Evolutionary conservation across 2,113 vertebrate species (phyloP), one percentile per base, ranked within the genome.

Genomic region (Salvelinus sp.): DNA sequence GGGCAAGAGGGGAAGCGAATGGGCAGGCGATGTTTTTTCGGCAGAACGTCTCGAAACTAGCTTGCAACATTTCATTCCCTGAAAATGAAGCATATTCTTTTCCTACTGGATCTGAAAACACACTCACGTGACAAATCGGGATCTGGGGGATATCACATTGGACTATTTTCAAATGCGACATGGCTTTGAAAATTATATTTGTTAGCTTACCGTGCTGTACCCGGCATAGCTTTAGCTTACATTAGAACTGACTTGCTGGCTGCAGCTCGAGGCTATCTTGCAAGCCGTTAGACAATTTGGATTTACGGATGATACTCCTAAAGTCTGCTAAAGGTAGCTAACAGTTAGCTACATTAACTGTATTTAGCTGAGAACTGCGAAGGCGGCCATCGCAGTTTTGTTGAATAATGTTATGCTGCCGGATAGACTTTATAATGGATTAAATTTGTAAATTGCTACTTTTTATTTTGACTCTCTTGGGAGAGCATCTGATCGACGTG

Each of bases 11-110:
- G 88, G 78, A 71, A 83, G 89, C 86, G 73, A 75, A 79, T 73
- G 16, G 58, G 68, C 74, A 80, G 88, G 87, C 38, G 38, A 74
- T 76, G 28, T 47, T 88, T 83, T 77, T 93, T 81, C 86, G 88
- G 91, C 92, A 91, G 91, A 89, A 92, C 93, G 90, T 91, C 89
- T 88, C 87, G 86, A 91, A 92, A 93, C 87, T 81, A 80, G 68
- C 60, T 25, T 85, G 38, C 75, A 78, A 79, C 89, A 79, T 88
- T 58, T 86, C 80, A 87, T 87, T 88, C 78, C 25, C 18, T 71
- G 74, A 82, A 87, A 88, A 82, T 88, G 7, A 84, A 85, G 69
- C 79, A 85, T 76, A 73, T 33, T 6, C 5, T 6, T 6, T 4
- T 6, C 30, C 68, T 25, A 66, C 74, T 82, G 85, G 81, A 83